phyloP scores from a whole-genome alignment of 2,888 invertebrate genomes.

The Notodonta ziczac region DNA sequence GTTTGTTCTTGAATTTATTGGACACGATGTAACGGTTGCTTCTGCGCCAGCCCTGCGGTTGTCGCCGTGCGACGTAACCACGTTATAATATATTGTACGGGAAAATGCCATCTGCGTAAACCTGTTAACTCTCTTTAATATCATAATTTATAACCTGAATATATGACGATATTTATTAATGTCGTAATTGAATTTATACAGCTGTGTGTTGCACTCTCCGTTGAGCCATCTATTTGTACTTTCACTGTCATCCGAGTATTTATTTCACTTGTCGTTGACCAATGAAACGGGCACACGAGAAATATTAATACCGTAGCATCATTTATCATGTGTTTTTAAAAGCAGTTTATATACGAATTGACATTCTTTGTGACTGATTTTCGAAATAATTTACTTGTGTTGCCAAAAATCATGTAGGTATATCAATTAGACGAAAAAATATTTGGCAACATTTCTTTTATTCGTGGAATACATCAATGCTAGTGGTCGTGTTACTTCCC shows the following conservation, averaged over 20 bases:
- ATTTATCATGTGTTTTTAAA: conserved; percentile 16
- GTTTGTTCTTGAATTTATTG: conserved; percentile 79
- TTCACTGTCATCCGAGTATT: conserved; percentile 43
- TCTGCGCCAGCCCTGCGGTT: conserved; percentile 54
- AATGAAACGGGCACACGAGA: conserved; percentile 19
- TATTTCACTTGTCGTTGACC: conserved; percentile 25
- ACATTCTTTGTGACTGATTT: conserved; percentile 24
- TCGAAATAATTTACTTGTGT: conserved; percentile 20
- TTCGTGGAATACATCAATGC: conserved; percentile 45
- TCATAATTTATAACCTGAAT: conserved; percentile 62
- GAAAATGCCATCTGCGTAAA: conserved; percentile 62
- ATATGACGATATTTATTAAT: conserved; percentile 47
- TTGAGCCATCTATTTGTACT: conserved; percentile 32
- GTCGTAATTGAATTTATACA: conserved; percentile 53
- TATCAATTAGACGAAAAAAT: conserved; percentile 40
- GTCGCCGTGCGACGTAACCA: conserved; percentile 48
- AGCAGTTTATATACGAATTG: conserved; percentile 16
- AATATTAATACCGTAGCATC: conserved; percentile 18
- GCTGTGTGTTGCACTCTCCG: conserved; percentile 29
- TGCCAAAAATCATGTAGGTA: conserved; percentile 32
- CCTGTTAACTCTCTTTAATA: conserved; percentile 64
- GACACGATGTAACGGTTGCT: conserved; percentile 77
- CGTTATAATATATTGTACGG: conserved; percentile 58
- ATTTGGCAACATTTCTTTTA: conserved; percentile 40
- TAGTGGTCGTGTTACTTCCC: conserved; percentile 44